Conservation (phyloP, 2,888 invertebrate species). For the Apocheima hispidaria region DNA sequence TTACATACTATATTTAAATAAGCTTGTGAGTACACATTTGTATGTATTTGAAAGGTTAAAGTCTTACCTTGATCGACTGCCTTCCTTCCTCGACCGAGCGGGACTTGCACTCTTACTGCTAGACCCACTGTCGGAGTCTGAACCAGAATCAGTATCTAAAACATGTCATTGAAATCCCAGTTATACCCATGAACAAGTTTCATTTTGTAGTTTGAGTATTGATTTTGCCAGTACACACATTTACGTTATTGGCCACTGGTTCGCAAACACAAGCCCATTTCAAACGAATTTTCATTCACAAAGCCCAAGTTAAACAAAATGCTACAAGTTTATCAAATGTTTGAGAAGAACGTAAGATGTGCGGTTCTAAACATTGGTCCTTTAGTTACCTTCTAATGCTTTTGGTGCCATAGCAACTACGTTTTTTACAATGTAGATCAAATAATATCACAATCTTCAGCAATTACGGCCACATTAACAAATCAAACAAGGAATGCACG, state of each 20-base stretch:
- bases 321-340: background rate
- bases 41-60: no score
- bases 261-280: background rate
- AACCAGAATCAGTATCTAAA: slow-evolving; percentile 79
- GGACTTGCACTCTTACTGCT: slow-evolving; percentile 80
- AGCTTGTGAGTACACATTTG: no score
- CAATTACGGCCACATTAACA: background rate
- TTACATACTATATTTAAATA: no score
- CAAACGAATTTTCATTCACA: background rate
- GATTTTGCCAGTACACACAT: background rate
- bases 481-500: background rate
- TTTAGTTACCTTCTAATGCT: slow-evolving; percentile 55
- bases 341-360: background rate
- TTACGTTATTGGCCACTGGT: background rate
- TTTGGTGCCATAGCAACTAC: slow-evolving; percentile 58
- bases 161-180: background rate
- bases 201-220: background rate
- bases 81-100: slow-evolving; percentile 73
- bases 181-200: background rate
- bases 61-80: slow-evolving; percentile 71
- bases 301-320: background rate
- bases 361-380: background rate
- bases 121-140: slow-evolving; percentile 81
- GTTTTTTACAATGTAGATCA: background rate
- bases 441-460: background rate